Percentiles rank a stretch among this genome's conserved stretches.
phyloP scores from a whole-genome alignment of 2,113 vertebrate species.

The Formicarius rufipectus region DNA sequence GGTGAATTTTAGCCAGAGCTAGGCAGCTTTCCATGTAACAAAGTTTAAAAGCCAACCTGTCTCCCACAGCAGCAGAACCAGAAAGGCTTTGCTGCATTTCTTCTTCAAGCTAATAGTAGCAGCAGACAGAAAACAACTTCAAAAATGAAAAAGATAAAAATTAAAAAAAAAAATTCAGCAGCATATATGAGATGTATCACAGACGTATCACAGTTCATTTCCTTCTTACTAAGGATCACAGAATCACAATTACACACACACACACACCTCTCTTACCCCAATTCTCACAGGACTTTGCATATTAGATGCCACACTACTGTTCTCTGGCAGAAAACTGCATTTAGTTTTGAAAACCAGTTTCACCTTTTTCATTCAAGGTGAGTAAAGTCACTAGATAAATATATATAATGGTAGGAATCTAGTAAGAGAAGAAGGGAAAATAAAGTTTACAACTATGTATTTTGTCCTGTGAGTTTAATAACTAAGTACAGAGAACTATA shows the following conservation, averaged over 20 bases:
- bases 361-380: not conserved
- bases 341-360: not conserved
- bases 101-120: not conserved
- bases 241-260: not conserved
- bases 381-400: not conserved
- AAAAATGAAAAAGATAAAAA: not conserved
- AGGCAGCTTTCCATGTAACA: not conserved
- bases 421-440: not conserved
- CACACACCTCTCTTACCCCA: fast-evolving
- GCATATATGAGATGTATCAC: too few relatives aligned
- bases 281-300: not conserved
- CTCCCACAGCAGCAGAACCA: not conserved
- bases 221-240: not conserved
- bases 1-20: not conserved
- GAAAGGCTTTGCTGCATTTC: not conserved
- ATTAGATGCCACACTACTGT: not conserved
- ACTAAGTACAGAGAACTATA: not conserved
- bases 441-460: not conserved
- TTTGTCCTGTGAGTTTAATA: not conserved
- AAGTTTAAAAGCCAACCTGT: not conserved
- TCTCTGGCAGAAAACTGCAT: not conserved
- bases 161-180: not conserved
- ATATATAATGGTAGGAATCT: not conserved
- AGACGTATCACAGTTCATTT: not conserved
- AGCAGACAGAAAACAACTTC: not conserved